Percentiles rank a stretch among this genome's conserved stretches.
Evolutionary conservation across 2,113 vertebrate species (phyloP).

Genomic region (Sula dactylatra): DNA sequence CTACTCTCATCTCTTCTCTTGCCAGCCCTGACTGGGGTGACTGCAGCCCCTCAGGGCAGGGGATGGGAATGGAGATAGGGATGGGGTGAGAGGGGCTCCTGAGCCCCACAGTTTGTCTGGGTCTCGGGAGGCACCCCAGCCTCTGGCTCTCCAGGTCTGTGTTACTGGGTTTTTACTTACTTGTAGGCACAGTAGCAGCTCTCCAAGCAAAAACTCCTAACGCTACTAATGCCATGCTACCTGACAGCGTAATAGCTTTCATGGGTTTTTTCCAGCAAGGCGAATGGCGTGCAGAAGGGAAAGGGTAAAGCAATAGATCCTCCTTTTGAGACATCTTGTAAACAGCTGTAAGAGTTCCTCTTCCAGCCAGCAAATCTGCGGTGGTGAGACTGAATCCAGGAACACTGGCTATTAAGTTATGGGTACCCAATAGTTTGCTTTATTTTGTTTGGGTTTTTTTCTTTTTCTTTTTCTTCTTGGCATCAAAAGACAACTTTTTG

Average conservation of each 20-base stretch:
- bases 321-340: constrained; percentile 46
- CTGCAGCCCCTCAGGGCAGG: background rate
- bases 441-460: background rate
- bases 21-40: background rate
- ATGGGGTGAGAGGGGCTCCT: background rate
- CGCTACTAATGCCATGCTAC: fast-evolving
- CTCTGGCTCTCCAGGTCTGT: background rate
- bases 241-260: background rate
- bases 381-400: constrained; percentile 26
- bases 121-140: background rate
- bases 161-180: background rate
- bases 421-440: background rate
- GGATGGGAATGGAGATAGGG: background rate
- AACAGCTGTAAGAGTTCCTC: constrained; percentile 53
- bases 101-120: fast-evolving
- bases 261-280: background rate
- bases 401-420: background rate
- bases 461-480: background rate
- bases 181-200: background rate
- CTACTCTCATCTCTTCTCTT: background rate
- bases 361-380: constrained; percentile 21
- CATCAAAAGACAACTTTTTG: background rate
- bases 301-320: constrained; percentile 31
- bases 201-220: background rate
- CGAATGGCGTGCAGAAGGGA: background rate